Conservation (phyloP, 2,888 invertebrate genomes). For the Cryptus viduatorius region DNA sequence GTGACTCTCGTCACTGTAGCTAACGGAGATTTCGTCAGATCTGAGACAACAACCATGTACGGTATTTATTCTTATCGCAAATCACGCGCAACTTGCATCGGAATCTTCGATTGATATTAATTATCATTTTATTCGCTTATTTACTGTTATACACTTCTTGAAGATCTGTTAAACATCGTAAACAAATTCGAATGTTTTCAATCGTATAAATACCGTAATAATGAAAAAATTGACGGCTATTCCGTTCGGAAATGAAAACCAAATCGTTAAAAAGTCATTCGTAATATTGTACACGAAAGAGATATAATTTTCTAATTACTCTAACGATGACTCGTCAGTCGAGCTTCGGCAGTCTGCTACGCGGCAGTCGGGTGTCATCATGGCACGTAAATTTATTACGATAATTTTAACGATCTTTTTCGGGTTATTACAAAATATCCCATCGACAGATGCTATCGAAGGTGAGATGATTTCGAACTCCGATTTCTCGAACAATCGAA, state of each 20-base stretch:
- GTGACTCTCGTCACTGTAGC: not conserved
- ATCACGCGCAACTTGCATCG: not conserved
- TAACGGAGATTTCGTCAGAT: not conserved
- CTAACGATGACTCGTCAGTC: constrained; percentile 6
- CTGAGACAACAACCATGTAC: not conserved
- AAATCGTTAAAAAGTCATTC: not conserved
- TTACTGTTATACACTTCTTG: not conserved
- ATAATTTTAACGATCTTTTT: constrained; percentile 23
- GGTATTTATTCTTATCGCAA: not conserved
- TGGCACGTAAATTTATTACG: constrained; percentile 13
- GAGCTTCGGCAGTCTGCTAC: not conserved
- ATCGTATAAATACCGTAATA: not conserved
- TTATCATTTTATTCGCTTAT: not conserved
- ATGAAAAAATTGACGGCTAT: not conserved
- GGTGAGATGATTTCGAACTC: constrained; percentile 37
- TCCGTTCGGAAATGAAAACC: not conserved
- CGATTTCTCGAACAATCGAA: not conserved
- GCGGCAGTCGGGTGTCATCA: not conserved
- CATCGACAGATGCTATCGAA: constrained; percentile 34
- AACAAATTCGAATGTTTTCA: not conserved
- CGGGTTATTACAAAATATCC: constrained; percentile 7
- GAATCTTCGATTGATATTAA: not conserved
- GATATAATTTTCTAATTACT: not conserved
- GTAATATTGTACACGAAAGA: not conserved
- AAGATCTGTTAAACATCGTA: too few species aligned